A percentile compares a stretch with the other conserved stretches of the same genome.
Evolutionary conservation across 2,797 vertebrate species (phyloP).

Genomic region (Gastrophryne carolinensis): DNA sequence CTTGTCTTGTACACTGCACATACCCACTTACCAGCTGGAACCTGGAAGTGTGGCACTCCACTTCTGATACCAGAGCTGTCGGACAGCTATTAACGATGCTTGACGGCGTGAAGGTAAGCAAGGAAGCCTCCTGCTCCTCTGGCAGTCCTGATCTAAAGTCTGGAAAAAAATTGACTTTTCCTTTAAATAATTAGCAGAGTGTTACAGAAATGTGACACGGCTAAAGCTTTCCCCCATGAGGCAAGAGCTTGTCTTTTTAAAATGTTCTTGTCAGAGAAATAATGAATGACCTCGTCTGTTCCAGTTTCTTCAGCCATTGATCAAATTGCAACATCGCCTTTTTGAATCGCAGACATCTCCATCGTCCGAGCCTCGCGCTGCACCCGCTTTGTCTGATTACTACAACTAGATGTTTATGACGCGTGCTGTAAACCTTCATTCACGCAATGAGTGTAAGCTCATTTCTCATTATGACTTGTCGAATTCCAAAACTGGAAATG

Average conservation of each 20-base stretch:
- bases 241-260: neutral
- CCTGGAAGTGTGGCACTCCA: no score
- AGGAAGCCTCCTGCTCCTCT: no score
- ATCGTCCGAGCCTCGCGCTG: neutral
- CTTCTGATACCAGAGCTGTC: no score
- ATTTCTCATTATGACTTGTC: constrained; percentile 1
- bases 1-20: no score
- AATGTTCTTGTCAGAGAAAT: neutral
- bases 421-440: neutral
- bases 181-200: no score
- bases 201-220: no score
- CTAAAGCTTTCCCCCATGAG: no score
- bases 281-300: neutral
- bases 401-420: neutral
- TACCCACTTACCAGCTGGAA: no score
- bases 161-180: no score
- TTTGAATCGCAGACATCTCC: neutral
- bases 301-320: neutral
- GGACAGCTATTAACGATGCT: no score
- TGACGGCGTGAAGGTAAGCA: no score
- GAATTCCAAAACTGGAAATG: constrained; percentile 12
- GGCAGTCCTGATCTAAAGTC: no score
- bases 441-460: neutral
- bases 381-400: neutral
- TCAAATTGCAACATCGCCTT: neutral